Percentiles rank a stretch among this genome's conserved stretches.
Conservation (phyloP, 2,113 vertebrate genomes). For the Gasterosteus aculeatus region DNA sequence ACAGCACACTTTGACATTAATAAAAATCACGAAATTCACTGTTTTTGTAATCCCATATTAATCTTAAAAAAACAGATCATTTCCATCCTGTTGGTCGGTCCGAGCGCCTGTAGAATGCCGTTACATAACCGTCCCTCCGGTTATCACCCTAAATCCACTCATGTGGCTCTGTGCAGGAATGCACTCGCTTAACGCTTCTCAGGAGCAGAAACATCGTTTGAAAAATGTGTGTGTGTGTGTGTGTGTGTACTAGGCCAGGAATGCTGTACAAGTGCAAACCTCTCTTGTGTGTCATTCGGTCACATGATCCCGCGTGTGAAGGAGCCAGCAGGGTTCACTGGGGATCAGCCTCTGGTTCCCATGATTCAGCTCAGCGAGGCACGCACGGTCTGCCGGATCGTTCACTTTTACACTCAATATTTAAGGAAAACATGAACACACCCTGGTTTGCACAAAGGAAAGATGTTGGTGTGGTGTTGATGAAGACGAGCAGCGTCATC, state of each 20-base stretch:
- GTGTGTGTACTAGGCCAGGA: constrained; percentile 8
- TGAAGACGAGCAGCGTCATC: background rate
- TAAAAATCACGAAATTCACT: background rate
- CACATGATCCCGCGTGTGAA: constrained; percentile 37
- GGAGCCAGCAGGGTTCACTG: background rate
- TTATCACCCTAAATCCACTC: constrained; percentile 56
- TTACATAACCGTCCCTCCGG: constrained; percentile 39
- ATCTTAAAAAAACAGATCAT: background rate
- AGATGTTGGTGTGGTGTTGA: background rate
- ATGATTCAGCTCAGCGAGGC: constrained; percentile 45
- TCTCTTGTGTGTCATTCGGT: constrained; percentile 6
- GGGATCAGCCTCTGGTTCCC: constrained; percentile 39
- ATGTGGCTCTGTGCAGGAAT: constrained; percentile 44
- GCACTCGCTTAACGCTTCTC: background rate
- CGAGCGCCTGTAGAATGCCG: background rate
- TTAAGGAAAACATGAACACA: background rate
- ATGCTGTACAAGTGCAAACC: constrained; percentile 20
- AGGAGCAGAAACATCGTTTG: constrained; percentile 19
- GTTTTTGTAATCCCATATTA: background rate
- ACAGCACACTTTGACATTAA: background rate
- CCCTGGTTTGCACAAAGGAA: background rate
- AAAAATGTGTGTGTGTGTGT: constrained; percentile 7
- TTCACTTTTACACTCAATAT: background rate
- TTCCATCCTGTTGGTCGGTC: background rate
- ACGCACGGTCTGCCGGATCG: background rate